These are phyloP conservation scores for Brachionichthys hirsutus DNA, from an alignment of 2,113 vertebrate genomes.

Conservation along the genomic window DNA sequence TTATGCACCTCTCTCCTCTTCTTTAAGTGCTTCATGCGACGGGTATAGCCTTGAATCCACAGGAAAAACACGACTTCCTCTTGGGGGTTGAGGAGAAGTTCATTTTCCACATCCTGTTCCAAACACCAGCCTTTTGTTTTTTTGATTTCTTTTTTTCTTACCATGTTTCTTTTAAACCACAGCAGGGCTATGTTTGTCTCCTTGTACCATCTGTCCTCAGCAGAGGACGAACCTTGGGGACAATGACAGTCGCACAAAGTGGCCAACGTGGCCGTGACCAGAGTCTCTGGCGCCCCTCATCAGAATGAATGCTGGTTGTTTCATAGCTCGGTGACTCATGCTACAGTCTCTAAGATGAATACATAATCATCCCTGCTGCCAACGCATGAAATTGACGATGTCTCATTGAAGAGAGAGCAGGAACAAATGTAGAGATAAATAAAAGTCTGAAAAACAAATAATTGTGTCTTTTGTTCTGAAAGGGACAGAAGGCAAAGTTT, in stretches of 20 bases:
- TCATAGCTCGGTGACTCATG: constrained; percentile 49
- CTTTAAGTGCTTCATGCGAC: constrained; percentile 43
- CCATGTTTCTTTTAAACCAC: constrained; percentile 32
- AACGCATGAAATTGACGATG: constrained; percentile 18
- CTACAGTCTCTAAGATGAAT: constrained; percentile 41
- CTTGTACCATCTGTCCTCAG: constrained; percentile 60
- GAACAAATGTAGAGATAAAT: constrained; percentile 21
- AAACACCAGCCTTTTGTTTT: constrained; percentile 47
- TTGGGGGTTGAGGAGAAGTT: constrained; percentile 57
- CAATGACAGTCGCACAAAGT: constrained; percentile 65
- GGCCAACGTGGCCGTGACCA: constrained; percentile 44
- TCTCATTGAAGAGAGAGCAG: constrained; percentile 8
- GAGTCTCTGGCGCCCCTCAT: constrained; percentile 36
- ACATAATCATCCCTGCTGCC: constrained; percentile 36
- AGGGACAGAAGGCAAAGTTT: constrained; percentile 54
- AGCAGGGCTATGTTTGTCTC: constrained; percentile 51
- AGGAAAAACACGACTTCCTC: constrained; percentile 65
- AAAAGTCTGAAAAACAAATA: constrained; percentile 33
- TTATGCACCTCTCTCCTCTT: constrained; percentile 7
- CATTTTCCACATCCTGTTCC: constrained; percentile 65
- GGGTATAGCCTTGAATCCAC: constrained; percentile 42
- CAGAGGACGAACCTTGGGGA: constrained; percentile 54
- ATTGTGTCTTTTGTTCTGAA: constrained; percentile 25
- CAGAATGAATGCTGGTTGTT: constrained; percentile 44
- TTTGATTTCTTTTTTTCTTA: constrained; percentile 24